Percentiles rank a stretch among this genome's conserved stretches.
Conservation (phyloP, 2,888 invertebrate genomes). For the Caenorhabditis sp. region DNA sequence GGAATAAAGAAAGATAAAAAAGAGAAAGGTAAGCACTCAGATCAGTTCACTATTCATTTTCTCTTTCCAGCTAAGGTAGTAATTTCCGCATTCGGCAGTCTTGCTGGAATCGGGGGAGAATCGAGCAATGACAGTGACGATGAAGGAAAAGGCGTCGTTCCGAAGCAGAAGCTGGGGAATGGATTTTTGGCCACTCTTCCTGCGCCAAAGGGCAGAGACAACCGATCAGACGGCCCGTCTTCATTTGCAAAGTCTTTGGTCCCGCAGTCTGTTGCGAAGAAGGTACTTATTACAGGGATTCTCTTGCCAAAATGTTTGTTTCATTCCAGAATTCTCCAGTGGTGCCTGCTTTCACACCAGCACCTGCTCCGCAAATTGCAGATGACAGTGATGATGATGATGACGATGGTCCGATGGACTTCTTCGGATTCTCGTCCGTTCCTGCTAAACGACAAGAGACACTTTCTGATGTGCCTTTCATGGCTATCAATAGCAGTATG, state of each 20-base stretch:
- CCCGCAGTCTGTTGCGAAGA: slow-evolving; percentile 33
- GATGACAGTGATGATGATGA: slow-evolving; percentile 55
- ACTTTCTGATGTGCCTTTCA: slow-evolving; percentile 36
- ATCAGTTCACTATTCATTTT: background rate
- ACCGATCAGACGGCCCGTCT: slow-evolving; percentile 9
- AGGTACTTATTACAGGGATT: background rate
- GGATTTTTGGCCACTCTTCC: slow-evolving; percentile 32
- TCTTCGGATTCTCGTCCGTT: slow-evolving; percentile 63
- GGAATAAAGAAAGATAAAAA: slow-evolving; percentile 5
- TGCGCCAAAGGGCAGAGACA: slow-evolving; percentile 53
- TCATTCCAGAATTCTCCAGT: too few species aligned
- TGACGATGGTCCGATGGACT: slow-evolving; percentile 52
- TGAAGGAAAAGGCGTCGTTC: background rate
- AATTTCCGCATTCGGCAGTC: slow-evolving; percentile 59
- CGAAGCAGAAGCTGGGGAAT: slow-evolving; percentile 17
- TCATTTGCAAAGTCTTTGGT: slow-evolving; percentile 13
- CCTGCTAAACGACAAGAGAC: slow-evolving; percentile 3
- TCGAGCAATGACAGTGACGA: slow-evolving; percentile 52
- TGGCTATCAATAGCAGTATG: slow-evolving; percentile 51
- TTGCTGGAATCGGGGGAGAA: slow-evolving; percentile 18
- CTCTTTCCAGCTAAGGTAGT: slow-evolving; percentile 35
- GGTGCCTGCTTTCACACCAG: slow-evolving; percentile 10
- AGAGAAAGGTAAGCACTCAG: background rate
- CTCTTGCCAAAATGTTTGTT: too few species aligned
- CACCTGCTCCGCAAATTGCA: slow-evolving; percentile 10